These are phyloP conservation scores for Neria commutata DNA, from an alignment of 2,888 invertebrate genomes.

Conservation along the genomic window DNA sequence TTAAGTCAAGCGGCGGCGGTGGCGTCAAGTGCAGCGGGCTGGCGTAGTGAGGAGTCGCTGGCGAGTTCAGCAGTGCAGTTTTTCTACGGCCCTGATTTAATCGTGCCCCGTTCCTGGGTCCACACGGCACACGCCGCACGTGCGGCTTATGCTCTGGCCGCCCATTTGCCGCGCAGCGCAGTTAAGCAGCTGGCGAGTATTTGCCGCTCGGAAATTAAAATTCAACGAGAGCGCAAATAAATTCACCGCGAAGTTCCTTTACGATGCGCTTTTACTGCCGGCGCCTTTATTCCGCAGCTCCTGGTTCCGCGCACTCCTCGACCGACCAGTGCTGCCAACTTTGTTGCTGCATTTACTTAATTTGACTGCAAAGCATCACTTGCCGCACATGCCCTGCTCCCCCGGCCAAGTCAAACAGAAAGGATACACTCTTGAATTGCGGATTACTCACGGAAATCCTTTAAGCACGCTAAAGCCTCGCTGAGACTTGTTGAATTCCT, in stretches of 20 bases:
- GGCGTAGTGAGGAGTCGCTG: not conserved
- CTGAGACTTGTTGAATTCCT: constrained; percentile 32
- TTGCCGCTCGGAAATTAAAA: not conserved
- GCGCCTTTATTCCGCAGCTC: not conserved
- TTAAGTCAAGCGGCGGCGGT: not conserved
- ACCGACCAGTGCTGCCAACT: too few species aligned
- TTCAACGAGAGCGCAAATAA: not conserved
- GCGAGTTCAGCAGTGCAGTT: not conserved
- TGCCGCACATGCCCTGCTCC: too few species aligned
- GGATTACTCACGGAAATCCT: constrained; percentile 31
- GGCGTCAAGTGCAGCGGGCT: not conserved
- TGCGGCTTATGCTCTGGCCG: not conserved
- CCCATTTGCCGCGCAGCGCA: not conserved
- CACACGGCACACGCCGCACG: not conserved
- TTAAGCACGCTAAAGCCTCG: constrained; percentile 30
- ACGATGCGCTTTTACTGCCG: too few species aligned
- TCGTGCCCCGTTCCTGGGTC: too few species aligned
- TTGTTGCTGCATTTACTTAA: not conserved
- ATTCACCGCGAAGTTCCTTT: too few species aligned
- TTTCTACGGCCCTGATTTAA: not conserved
- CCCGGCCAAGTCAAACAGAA: constrained; percentile 4
- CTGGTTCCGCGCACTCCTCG: not conserved
- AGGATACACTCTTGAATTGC: constrained; percentile 30
- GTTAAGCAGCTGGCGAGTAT: not conserved
- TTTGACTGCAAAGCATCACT: not conserved